A percentile compares a stretch with the other conserved stretches of the same genome.
phyloP scores from a whole-genome alignment of 2,113 vertebrate species.

The Aptenodytes patagonicus region DNA sequence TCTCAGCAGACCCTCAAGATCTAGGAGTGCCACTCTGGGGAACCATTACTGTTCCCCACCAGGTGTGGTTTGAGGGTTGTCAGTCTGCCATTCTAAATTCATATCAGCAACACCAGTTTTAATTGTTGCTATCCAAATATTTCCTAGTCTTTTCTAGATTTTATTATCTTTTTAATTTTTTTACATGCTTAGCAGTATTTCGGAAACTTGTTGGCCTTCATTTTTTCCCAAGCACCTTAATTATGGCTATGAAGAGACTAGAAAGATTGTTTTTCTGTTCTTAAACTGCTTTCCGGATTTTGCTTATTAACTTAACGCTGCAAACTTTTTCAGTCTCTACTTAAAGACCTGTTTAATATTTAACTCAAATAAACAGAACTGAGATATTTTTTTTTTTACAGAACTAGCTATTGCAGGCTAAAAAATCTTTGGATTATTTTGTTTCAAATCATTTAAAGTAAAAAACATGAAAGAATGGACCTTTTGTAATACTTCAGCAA shows the following conservation, averaged over 20 bases:
- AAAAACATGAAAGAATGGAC: background rate
- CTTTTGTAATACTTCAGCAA: background rate
- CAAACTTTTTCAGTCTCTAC: background rate
- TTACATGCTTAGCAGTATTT: background rate
- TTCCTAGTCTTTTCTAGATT: background rate
- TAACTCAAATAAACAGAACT: constrained; percentile 24
- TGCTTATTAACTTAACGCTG: background rate
- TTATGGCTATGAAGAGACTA: background rate
- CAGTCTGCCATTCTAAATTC: background rate
- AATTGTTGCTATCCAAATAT: background rate
- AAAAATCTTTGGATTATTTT: background rate
- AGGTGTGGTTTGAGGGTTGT: background rate
- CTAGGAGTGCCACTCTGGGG: background rate
- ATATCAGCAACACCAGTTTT: background rate
- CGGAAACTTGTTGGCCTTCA: background rate
- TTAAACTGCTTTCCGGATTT: background rate
- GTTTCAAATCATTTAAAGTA: background rate
- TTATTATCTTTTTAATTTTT: background rate
- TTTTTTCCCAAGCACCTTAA: background rate
- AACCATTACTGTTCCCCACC: background rate
- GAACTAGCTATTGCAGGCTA: background rate
- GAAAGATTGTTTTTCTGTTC: background rate
- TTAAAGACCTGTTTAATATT: constrained; percentile 50
- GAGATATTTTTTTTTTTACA: background rate
- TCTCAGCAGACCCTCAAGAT: background rate